phyloP scores from a whole-genome alignment of 1,140 invertebrate species.

The Charaxes varanes region DNA sequence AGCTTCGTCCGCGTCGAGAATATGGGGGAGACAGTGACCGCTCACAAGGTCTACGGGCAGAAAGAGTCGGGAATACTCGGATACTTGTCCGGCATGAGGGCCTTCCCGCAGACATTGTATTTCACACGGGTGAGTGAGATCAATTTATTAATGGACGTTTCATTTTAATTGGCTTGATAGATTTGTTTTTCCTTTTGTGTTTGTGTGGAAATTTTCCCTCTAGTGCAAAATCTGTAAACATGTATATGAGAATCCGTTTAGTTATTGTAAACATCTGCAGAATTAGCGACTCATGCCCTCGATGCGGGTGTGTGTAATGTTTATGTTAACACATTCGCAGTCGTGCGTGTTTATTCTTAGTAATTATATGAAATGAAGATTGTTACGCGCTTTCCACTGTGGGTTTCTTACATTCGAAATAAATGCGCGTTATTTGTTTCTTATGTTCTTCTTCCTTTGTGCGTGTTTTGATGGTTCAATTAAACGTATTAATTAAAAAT shows the following conservation, averaged over 20 bases:
- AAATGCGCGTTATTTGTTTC: too few species aligned
- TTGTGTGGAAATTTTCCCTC: neutral
- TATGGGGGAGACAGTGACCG: constrained; percentile 64
- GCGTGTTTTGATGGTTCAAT: too few species aligned
- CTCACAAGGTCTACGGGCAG: constrained; percentile 60
- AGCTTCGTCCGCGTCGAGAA: constrained; percentile 65
- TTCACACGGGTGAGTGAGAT: constrained; percentile 65
- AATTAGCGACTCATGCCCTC: too few species aligned
- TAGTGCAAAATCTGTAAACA: constrained; percentile 2
- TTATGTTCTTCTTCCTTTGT: too few species aligned
- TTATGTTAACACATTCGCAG: too few species aligned
- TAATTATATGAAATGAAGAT: too few species aligned
- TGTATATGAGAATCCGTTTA: neutral
- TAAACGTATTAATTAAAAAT: too few species aligned
- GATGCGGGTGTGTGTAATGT: too few species aligned
- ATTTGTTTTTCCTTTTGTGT: constrained; percentile 5
- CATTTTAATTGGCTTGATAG: constrained; percentile 14
- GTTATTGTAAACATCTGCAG: neutral
- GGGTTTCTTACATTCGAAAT: too few species aligned
- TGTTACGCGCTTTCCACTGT: too few species aligned
- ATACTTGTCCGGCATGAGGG: constrained; percentile 66
- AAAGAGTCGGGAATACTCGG: constrained; percentile 68
- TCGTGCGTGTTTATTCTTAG: too few species aligned
- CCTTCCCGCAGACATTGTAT: constrained; percentile 63
- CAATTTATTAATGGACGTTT: constrained; percentile 1